Base-by-base conservation (phyloP, 2,797 vertebrate genomes). In the Coilia nasus region DNA sequence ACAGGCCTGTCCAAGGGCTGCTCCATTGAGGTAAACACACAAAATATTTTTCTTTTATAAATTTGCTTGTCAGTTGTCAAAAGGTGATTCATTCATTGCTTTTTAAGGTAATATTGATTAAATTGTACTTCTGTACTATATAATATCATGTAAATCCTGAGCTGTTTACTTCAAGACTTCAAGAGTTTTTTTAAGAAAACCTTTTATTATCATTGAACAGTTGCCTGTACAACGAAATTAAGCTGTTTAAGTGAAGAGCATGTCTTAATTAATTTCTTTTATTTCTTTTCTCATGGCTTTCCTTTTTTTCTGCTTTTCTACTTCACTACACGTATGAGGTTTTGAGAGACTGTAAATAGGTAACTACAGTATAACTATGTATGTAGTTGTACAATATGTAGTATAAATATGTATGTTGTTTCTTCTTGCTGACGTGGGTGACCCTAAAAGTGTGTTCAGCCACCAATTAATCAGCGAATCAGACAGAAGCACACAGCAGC, bases 1-100 rank as follows among this genome's bases (percentile, higher is more conserved):
- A 97, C 97, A 2, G 98, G 98, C 21, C 93, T 99, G 87, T 98
- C 96, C 54, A 99, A 98, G 93, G 98, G 98, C 89, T 99, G 98
- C 90, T 91, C 93, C 0, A 87, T 97, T 67, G 96, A 97, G 96
- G 97, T 97, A 41, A 21, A 21, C 19, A 59, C 57, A 59, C 31
- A 35, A 1, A n/a, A n/a, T n/a, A n/a, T n/a, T 41, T 41, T 41
- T 41, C 35, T 41, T 41, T 41, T 41, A 41, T 41, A 41, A 1
- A 41, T 41, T 41, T 41, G 35, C 35, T 41, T 41, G 35, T 41
- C 35, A 41, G 35, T 67, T 25, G 60, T 67, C 11, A 14, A 67
- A 11, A 28, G 62, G 25, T 67, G 12, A 28, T 28, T 28, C 28
- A 25, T 3, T 67, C 35, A 41, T 41, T 41, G 35, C 5, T 41